Base-by-base conservation (phyloP, 2,113 vertebrate species). In the Chloroceryle aenea region DNA sequence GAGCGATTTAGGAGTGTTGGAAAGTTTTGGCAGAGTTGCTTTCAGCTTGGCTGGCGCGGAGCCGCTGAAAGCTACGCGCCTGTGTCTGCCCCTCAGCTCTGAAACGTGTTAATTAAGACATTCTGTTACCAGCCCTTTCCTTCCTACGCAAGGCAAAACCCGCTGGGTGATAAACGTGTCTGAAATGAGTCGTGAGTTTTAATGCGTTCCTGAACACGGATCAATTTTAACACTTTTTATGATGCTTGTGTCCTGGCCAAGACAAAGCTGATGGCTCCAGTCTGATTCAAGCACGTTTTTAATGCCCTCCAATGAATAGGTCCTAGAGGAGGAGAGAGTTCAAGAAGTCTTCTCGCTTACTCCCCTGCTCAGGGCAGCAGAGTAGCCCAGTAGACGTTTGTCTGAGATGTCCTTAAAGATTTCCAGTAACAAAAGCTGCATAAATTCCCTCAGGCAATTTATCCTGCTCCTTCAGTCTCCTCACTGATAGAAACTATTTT, bases 31-130 rank as follows among this genome's bases (percentile, higher is more conserved):
- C 85, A 96, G 87, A 3, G 0, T 17, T 74, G 87, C 67, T 94
- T 86, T 94, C 88, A 90, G 71, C 75, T 92, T 95, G 92, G 93
- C 92, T 47, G 4, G 64, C 2, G 1, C 87, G 53, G 80, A 87
- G 93, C 90, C 78, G 82, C 80, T 88, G 75, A 93, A 93, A 91
- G 78, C 87, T 90, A 55, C 72, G 21, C 4, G 14, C 59, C 63
- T 77, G 55, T 90, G 90, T 90, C 91, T 90, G 85, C 75, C 9
- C 32, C 59, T 75, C 87, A 94, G 85, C 40, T 96, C 62, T 93
- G 87, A 94, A 93, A 95, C 40, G 85, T 96, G 95, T 93, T 96
- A 91, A 87, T 95, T 66, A 80, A 96, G 91, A 90, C 91, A 90
- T 91, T 96, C 85, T 94, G 91, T 91, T 94, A 88, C 78, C 74